Evolutionary conservation across 2,113 vertebrate genomes (phyloP).

Genomic region (Rhombomys opimus): DNA sequence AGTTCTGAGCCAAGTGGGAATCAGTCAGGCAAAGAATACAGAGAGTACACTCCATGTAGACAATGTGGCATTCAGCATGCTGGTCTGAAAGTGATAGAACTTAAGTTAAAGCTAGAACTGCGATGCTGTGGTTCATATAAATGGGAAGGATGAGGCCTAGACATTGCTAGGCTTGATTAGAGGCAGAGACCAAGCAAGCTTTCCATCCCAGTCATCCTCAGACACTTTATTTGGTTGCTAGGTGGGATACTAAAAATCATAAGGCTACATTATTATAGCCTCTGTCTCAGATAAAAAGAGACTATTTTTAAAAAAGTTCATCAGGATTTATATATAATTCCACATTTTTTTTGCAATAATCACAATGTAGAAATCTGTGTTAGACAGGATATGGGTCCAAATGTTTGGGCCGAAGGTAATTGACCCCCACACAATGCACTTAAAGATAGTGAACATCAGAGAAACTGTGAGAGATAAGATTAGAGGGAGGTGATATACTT

Average conservation of each 20-base stretch:
- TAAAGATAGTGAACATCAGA: neutral
- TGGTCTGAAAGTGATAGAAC: neutral
- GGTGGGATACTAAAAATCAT: neutral
- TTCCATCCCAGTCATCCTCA: neutral
- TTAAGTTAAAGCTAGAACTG: neutral
- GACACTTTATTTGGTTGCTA: neutral
- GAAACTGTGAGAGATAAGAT: neutral
- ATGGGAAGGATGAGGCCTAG: neutral
- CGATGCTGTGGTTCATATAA: neutral
- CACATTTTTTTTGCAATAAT: neutral
- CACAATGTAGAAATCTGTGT: neutral
- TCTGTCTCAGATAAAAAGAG: neutral
- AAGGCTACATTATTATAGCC: neutral
- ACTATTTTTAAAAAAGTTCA: neutral
- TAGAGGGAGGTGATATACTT: neutral
- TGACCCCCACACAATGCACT: neutral
- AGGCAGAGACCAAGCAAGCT: neutral
- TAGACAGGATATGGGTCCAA: neutral
- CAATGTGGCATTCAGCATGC: neutral
- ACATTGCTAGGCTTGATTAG: neutral
- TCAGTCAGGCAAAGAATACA: neutral
- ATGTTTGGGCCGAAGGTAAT: slow-evolving; percentile 14
- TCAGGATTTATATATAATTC: neutral
- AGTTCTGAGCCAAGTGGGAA: neutral
- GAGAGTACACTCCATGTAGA: neutral